Conservation (phyloP, 1,140 invertebrate genomes). For the Hylaeus anthracinus region DNA sequence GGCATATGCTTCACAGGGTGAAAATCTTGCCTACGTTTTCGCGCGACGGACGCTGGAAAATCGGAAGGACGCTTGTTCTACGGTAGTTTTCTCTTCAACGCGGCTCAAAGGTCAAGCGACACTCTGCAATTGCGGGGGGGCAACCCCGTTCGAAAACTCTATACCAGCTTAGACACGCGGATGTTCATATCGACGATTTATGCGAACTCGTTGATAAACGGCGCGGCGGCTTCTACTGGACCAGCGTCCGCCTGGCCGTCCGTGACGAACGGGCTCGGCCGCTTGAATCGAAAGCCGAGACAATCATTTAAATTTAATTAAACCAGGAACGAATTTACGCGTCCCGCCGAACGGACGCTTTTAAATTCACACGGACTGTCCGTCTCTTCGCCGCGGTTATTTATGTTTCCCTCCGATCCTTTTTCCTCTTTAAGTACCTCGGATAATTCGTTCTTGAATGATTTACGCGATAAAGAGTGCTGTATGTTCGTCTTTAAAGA, state of each 20-base stretch:
- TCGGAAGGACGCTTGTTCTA: neutral
- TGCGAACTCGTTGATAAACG: constrained; percentile 51
- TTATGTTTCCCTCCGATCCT: constrained; percentile 20
- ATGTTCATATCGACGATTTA: constrained; percentile 54
- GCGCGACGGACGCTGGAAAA: neutral
- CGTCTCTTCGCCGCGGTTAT: constrained; percentile 31
- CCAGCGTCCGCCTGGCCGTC: constrained; percentile 17
- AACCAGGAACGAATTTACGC: constrained; percentile 47
- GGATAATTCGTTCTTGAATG: too few relatives aligned
- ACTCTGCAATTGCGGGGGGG: constrained; percentile 47
- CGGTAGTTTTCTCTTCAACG: constrained; percentile 1
- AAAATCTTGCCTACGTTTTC: constrained; percentile 57
- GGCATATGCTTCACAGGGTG: constrained; percentile 69
- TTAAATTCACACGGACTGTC: constrained; percentile 40
- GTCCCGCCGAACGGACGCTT: constrained; percentile 13
- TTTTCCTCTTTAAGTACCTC: neutral
- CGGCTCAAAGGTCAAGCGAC: constrained; percentile 4
- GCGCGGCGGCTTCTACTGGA: constrained; percentile 21
- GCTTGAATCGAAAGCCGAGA: constrained; percentile 46
- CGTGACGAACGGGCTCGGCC: constrained; percentile 45
- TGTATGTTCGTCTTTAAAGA: too few relatives aligned
- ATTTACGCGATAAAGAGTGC: too few relatives aligned
- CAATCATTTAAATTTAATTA: constrained; percentile 54
- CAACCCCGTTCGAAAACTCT: constrained; percentile 29
- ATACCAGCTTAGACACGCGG: constrained; percentile 13